phyloP scores from a whole-genome alignment of 2,888 invertebrate genomes.

The Andrena camellia region DNA sequence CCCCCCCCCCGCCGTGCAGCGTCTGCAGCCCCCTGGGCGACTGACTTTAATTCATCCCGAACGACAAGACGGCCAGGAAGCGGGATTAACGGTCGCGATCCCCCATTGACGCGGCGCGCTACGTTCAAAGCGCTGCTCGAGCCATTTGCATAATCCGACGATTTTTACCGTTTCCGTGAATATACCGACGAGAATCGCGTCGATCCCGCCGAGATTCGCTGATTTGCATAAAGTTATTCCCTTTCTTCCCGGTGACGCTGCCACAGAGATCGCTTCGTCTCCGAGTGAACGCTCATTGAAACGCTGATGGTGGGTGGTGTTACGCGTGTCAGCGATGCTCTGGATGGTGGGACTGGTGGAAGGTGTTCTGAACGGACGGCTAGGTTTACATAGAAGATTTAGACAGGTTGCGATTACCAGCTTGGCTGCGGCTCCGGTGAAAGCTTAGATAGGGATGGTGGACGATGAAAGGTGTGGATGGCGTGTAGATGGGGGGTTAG shows the following conservation, averaged over 20 bases:
- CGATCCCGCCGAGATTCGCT: conserved; percentile 31
- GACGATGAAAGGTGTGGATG: no score
- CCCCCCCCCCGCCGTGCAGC: no score
- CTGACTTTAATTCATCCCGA: conserved; percentile 61
- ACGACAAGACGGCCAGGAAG: conserved; percentile 51
- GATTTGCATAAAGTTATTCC: conserved; percentile 55
- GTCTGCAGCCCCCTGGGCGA: conserved; percentile 44
- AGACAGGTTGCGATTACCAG: conserved; percentile 1
- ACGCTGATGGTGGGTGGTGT: not conserved
- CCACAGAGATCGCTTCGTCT: conserved; percentile 46
- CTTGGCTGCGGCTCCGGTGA: not conserved
- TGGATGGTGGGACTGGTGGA: not conserved
- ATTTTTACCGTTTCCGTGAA: conserved; percentile 45
- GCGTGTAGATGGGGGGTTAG: no score
- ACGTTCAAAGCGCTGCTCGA: conserved; percentile 6
- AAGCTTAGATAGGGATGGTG: not conserved
- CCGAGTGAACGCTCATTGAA: conserved; percentile 19
- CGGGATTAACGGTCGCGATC: conserved; percentile 57
- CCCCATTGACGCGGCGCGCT: conserved; percentile 29
- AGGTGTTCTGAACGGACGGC: not conserved
- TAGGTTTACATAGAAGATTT: not conserved
- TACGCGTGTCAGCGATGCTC: conserved; percentile 13
- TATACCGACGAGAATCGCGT: conserved; percentile 5
- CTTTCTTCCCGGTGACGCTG: conserved; percentile 29
- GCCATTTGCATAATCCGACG: conserved; percentile 51